Base-by-base conservation (phyloP, 2,113 vertebrate genomes). In the Cromileptes altivelis region DNA sequence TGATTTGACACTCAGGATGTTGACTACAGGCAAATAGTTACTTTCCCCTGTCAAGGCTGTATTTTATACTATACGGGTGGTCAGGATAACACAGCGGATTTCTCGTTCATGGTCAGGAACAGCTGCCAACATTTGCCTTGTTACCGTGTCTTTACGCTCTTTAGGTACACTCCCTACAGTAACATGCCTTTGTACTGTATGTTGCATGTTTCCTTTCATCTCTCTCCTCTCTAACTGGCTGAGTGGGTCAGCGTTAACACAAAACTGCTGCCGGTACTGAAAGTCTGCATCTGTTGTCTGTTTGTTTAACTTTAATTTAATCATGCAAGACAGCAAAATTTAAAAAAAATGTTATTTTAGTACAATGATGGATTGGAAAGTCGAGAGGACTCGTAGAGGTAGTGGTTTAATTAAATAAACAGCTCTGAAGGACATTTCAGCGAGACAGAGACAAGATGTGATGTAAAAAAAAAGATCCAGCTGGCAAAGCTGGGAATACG, bases 121-220 rank as follows among this genome's bases (percentile, higher is more conserved):
- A 56, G 37, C 77, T 84, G 63, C 52, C 58, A 87, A 42, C 78
- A 71, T 40, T 75, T 75, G 63, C 75, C 74, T 71, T 74, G 47
- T 82, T 86, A 77, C 47, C 63, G 53, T 53, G 47, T 71, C 42
- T 88, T 64, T 68, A 42, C 50, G 57, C 56, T 78, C 45, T n/a
- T 13, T 11, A n/a, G 58, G 21, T 23, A 27, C 27, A 62, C 30
- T 75, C 45, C 25, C 56, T 52, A 25, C 64, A 62, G 61, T 25
- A 53, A 49, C 42, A 55, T 63, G 21, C 55, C 64, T 40, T 33
- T 23, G 61, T 23, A 42, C 11, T 19, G 6, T 19, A 61, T 62
- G 17, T 74, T 70, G 6, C 15, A 61, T 62, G 17, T 74, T 70
- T 23, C 33, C 30, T 74, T 80, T 80, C 30, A 82, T 80, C 47